Evolutionary conservation across 1,140 invertebrate species (phyloP).

Genomic region (Helicoverpa zea): DNA sequence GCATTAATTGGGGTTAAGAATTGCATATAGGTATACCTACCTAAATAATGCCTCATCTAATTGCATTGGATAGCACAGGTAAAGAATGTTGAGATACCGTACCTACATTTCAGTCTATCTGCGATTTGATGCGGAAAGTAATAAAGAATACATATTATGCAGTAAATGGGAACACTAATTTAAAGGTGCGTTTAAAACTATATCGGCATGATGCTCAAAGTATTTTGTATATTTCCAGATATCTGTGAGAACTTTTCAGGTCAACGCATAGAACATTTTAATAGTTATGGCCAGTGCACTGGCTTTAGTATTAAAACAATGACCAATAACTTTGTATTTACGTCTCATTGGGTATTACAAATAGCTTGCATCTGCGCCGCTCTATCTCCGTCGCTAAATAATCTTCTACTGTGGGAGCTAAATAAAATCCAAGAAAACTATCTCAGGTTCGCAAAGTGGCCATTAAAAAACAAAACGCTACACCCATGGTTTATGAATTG

Average conservation of each 20-base stretch:
- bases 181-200: background rate
- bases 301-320: slow-evolving; percentile 81
- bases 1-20: too few relatives aligned
- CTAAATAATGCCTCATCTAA: too few relatives aligned
- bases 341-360: slow-evolving; percentile 73
- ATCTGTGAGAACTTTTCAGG: slow-evolving; percentile 68
- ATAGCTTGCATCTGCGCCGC: slow-evolving; percentile 52
- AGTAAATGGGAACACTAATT: too few relatives aligned
- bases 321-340: slow-evolving; percentile 83
- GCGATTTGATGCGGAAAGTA: too few relatives aligned
- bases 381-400: slow-evolving; percentile 35
- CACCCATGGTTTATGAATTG: slow-evolving; percentile 38
- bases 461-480: background rate
- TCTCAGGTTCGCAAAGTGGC: background rate
- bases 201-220: background rate
- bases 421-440: slow-evolving; percentile 7
- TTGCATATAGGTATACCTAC: too few relatives aligned
- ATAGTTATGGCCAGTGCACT: slow-evolving; percentile 73
- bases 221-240: slow-evolving; percentile 61
- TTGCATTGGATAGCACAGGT: too few relatives aligned
- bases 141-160: background rate
- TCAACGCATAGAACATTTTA: slow-evolving; percentile 77
- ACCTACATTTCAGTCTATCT: too few relatives aligned
- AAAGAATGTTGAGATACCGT: too few relatives aligned
- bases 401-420: background rate